These are phyloP conservation scores for Equus przewalskii DNA, from an alignment of 2,113 vertebrate genomes.

Conservation along the genomic window DNA sequence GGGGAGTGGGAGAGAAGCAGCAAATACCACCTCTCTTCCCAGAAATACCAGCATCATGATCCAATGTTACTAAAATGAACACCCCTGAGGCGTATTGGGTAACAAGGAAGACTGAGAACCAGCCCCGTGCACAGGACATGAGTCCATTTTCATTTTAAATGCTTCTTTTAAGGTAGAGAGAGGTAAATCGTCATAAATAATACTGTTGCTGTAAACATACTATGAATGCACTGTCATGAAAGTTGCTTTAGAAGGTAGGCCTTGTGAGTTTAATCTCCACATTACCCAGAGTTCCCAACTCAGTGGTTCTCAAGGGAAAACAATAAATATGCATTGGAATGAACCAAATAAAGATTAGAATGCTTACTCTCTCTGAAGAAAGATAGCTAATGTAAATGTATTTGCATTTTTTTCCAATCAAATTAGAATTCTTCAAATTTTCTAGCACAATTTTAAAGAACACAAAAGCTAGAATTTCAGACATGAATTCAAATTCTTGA, in stretches of 20 bases:
- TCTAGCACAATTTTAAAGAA: not conserved
- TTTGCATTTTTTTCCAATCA: slow-evolving; percentile 38
- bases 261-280: not conserved
- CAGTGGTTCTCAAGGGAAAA: not conserved
- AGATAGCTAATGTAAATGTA: not conserved
- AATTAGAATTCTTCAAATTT: slow-evolving; percentile 25
- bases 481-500: slow-evolving; percentile 44
- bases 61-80: not conserved
- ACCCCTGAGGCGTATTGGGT: fast-evolving
- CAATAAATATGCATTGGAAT: not conserved
- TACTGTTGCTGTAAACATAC: not conserved
- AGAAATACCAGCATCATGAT: not conserved
- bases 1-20: not conserved
- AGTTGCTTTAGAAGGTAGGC: not conserved
- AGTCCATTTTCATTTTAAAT: not conserved
- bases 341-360: not conserved
- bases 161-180: not conserved
- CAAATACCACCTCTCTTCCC: not conserved
- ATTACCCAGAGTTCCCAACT: not conserved
- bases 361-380: not conserved
- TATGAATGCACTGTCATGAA: not conserved
- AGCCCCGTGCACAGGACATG: not conserved
- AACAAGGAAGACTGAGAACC: not conserved
- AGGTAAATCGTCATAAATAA: not conserved
- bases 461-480: not conserved